Base-by-base conservation (phyloP, 2,797 vertebrate genomes). In the Oreochromis mossambicus region DNA sequence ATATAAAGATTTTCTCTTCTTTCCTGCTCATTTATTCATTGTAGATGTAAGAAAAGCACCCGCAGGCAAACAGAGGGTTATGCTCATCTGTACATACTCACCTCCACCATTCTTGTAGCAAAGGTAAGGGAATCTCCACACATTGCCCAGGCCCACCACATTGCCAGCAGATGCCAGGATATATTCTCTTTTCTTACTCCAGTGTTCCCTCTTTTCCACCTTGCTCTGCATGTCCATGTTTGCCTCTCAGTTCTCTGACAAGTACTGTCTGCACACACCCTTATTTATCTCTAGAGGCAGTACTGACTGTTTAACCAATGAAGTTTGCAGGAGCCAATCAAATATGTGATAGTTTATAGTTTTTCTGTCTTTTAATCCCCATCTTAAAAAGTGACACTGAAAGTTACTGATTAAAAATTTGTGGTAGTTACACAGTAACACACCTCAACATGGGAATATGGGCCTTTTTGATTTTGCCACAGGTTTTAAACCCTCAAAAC, bases 71-170 rank as follows among this genome's bases (percentile, higher is more conserved):
- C 9, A 36, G 17, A 61, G 17, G 17, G 32, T 63, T 36, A 1
- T 36, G 10, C 58, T 63, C 58, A 63, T 12, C 58, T 63, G 17
- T n/a, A 63, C 32, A 63, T 36, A 63, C 58, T 90, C 36, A 94
- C 95, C 94, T 76, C 94, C 94, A 80, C 93, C 94, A 15, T 94
- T 93, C 83, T 91, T 95, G 77, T 92, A 95, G 79, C 94, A 95
- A 43, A 95, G 94, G 32, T 95, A 94, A 3, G 94, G 94, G 79
- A 95, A 95, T 61, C 94, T 88, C 93, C 92, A 94, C 56, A 95
- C 89, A 1, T 95, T 94, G 19, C 94, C 94, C 61, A 93, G 81
- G 21, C 95, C 95, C 14, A 95, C 91, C 13, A 95, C 81, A 58
- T 93, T 87, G 12, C 93, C 93, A 13, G 90, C 92, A 32, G 91